Percentiles rank a stretch among this genome's conserved stretches.
Conservation (phyloP, 2,113 vertebrate species). For the Triplophysa siluroides region DNA sequence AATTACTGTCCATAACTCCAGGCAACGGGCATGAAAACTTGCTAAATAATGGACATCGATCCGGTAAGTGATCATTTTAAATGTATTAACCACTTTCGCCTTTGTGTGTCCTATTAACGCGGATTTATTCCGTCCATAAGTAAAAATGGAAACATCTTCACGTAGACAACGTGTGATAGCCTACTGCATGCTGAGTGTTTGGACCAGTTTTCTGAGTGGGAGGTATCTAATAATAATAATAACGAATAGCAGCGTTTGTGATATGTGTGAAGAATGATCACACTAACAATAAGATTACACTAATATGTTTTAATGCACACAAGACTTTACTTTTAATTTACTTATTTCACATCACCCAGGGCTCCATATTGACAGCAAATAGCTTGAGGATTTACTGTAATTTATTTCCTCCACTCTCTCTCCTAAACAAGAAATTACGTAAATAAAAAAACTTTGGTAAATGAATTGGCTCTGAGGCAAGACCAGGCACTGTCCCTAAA, state of each 20-base stretch:
- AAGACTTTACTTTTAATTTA: not conserved
- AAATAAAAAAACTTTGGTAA: not conserved
- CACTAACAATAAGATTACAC: not conserved
- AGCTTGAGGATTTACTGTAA: not conserved
- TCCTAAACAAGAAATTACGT: conserved; percentile 6
- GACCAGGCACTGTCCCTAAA: not conserved
- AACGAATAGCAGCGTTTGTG: conserved; percentile 7
- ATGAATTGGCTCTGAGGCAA: conserved; percentile 1
- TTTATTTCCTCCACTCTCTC: not conserved
- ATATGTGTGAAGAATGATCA: not conserved
- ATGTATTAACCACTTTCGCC: not conserved
- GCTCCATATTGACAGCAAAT: not conserved
- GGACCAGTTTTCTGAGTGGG: not conserved
- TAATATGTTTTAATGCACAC: not conserved
- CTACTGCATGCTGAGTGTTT: not conserved
- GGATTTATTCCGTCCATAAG: not conserved
- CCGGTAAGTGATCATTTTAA: conserved; percentile 61
- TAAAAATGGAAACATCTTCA: too few relatives aligned
- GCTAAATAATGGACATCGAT: conserved; percentile 53
- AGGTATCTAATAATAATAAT: conserved; percentile 4
- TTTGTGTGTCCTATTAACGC: not conserved
- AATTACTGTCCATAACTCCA: conserved; percentile 50
- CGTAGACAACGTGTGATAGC: too few relatives aligned
- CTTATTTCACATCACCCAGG: not conserved
- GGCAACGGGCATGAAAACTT: conserved; percentile 61